These are phyloP conservation scores for Polyommatus icarus DNA, from an alignment of 2,888 invertebrate genomes.

Conservation along the genomic window DNA sequence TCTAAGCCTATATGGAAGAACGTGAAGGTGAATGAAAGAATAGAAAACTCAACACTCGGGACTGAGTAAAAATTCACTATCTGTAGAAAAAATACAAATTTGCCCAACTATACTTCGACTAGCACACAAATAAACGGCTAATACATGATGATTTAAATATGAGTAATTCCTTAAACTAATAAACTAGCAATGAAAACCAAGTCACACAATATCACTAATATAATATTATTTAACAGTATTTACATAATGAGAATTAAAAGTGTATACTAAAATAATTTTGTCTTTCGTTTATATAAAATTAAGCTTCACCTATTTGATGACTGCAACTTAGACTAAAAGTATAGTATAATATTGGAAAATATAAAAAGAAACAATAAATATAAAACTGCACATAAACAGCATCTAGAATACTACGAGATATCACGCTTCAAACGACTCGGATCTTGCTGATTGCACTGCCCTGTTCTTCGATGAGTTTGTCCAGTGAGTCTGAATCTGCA, in stretches of 20 bases:
- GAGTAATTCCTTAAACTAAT: constrained; percentile 1
- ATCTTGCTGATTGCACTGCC: constrained; percentile 55
- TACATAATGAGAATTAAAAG: constrained; percentile 21
- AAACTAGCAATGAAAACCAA: constrained; percentile 10
- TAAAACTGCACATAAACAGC: constrained; percentile 35
- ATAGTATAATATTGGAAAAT: constrained; percentile 19
- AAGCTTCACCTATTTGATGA: constrained; percentile 14
- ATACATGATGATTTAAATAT: not conserved
- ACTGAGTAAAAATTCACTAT: not conserved
- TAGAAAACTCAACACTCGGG: not conserved
- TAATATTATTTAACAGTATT: constrained; percentile 24
- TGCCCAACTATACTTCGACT: constrained; percentile 6
- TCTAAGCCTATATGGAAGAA: constrained; percentile 28
- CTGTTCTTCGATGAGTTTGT: constrained; percentile 57
- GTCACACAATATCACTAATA: constrained; percentile 18
- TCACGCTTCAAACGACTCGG: constrained; percentile 53
- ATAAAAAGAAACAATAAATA: constrained; percentile 31
- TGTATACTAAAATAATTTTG: constrained; percentile 16
- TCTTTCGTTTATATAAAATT: constrained; percentile 13
- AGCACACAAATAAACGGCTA: constrained; percentile 19
- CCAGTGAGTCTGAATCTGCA: not conserved
- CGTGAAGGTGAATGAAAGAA: constrained; percentile 14
- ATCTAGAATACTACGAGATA: constrained; percentile 36
- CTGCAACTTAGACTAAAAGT: constrained; percentile 12
- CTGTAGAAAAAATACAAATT: constrained; percentile 21